Conservation (phyloP, 2,113 vertebrate genomes). For the Meriones unguiculatus region DNA sequence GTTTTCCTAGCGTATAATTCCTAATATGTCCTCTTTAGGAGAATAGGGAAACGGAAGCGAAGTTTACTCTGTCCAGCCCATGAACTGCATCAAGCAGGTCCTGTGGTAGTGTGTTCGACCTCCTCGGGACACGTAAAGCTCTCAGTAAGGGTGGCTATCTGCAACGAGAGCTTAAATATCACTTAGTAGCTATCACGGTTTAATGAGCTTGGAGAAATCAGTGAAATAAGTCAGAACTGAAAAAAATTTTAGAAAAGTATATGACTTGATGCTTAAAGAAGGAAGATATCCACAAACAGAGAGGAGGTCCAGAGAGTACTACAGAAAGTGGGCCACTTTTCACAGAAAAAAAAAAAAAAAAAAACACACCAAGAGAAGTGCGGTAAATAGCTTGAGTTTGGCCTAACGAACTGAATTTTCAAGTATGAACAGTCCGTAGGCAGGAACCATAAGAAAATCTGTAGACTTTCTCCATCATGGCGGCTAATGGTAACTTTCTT, state of each 20-base stretch:
- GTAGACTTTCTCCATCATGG: rapidly evolving
- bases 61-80: background rate
- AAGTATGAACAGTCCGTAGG: slow-evolving; percentile 2
- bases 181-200: background rate
- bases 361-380: background rate
- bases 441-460: background rate
- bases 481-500: background rate
- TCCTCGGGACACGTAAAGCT: background rate
- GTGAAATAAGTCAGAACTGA: background rate
- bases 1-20: background rate
- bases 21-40: background rate
- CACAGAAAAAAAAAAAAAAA: background rate
- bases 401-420: background rate
- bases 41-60: background rate
- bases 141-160: background rate
- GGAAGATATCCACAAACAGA: background rate
- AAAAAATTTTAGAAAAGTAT: background rate
- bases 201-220: background rate
- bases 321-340: background rate
- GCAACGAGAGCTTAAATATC: background rate
- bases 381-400: background rate
- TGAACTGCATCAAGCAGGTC: background rate
- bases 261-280: slow-evolving; percentile 21
- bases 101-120: background rate
- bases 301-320: background rate